Percentiles rank a stretch among this genome's conserved stretches.
Evolutionary conservation across 1,140 invertebrate species (phyloP).

Genomic region (Archivesica marissinica): DNA sequence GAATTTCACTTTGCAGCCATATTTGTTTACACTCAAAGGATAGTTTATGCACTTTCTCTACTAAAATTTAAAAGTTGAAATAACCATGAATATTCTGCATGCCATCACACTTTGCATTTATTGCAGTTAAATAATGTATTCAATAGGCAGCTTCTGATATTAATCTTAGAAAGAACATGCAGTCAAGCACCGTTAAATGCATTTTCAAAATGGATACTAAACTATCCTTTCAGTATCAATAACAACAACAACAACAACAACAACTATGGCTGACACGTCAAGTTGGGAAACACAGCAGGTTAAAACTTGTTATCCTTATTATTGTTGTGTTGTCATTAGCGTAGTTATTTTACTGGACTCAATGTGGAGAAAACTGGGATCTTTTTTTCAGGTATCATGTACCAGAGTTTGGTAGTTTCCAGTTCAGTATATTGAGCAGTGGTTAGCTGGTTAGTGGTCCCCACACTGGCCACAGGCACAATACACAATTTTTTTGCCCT

Average conservation of each 20-base stretch:
- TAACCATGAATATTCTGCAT: too few relatives aligned
- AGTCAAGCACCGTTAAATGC: too few relatives aligned
- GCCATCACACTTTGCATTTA: too few relatives aligned
- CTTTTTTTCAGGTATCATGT: neutral
- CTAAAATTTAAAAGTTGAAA: too few relatives aligned
- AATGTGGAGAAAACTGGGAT: neutral
- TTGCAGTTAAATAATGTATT: too few relatives aligned
- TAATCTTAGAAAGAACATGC: too few relatives aligned
- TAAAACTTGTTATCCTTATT: conserved; percentile 18
- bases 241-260: conserved; percentile 16
- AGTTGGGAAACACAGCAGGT: conserved; percentile 53
- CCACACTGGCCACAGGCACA: neutral
- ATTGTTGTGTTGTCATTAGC: neutral
- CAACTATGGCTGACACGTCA: conserved; percentile 60
- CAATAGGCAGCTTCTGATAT: too few relatives aligned
- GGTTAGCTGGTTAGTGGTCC: neutral
- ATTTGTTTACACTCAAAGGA: neutral
- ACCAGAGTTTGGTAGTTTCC: neutral
- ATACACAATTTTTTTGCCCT: neutral
- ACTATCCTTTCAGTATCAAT: too few relatives aligned
- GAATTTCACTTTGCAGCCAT: conserved; percentile 4
- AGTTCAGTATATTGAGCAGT: too few relatives aligned
- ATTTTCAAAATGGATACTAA: too few relatives aligned
- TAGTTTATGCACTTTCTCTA: too few relatives aligned
- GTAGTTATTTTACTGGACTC: neutral